Evolutionary conservation across 2,113 vertebrate genomes (phyloP), one percentile per base, ranked within the genome.

Genomic region (Sardina pilchardus): DNA sequence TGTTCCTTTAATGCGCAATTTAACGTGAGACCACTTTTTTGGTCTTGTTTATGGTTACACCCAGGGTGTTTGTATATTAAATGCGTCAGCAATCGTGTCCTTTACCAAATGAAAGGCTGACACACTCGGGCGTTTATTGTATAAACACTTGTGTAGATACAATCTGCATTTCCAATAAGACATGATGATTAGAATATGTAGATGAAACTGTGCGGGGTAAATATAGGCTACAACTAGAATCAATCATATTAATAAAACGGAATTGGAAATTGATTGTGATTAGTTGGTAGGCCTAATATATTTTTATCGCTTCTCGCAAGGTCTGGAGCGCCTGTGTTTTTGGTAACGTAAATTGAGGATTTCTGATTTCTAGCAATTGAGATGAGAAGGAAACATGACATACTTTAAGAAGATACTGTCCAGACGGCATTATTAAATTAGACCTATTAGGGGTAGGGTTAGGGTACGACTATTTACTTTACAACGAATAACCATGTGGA

Each of bases 61-160:
- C 39, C 12, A 17, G 1, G 42, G 26, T 50, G 34, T 56, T 83
- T 24, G 82, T 47, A 8, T 48, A 50, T 50, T 30, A 30, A 82
- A 34, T 50, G 45, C 45, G 48, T 50, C 43, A 47, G 48, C 45
- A 63, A 24, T 83, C 48, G 17, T 43, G 44, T 83, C 56, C 30
- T 83, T 83, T 83, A 21, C 84, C 56, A n/a, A 80, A 48, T 85
- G 47, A 85, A 36, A 48, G 36, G 36, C 53, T 67, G 82, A 63
- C 82, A 83, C 82, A 50, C 36, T n/a, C 44, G 53, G 56, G 6
- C 59, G 53, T 83, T 63, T 84, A 45, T 24, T 84, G 63, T 84
- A n/a, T 48, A 44, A 84, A 84, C 83, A 84, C 39, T 47, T 17
- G 71, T 78, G 71, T 78, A 36, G 63, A 71, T 71, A 34, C 26